A percentile compares a stretch with the other conserved stretches of the same genome.
Conservation (phyloP, 2,888 invertebrate genomes). For the Chydorus sphaericus region DNA sequence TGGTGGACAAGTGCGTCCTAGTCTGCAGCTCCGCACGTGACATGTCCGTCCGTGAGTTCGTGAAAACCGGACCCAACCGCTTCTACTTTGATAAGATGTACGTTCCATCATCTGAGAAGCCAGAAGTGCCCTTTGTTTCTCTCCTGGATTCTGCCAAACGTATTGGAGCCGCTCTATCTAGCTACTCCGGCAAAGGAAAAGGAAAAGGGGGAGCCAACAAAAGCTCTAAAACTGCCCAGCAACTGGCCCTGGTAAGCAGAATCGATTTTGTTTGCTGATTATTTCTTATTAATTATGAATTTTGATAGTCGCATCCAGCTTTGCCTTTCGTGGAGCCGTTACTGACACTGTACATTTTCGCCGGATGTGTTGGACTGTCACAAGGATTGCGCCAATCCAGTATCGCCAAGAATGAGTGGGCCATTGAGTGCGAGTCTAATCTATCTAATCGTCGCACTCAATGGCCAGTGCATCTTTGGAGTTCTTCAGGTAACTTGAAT, state of each 20-base stretch:
- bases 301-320: conserved; percentile 30
- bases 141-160: no score
- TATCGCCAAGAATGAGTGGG: conserved; percentile 56
- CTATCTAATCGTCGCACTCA: no score
- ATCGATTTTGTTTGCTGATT: no score
- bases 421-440: conserved; percentile 60
- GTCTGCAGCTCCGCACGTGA: conserved; percentile 44
- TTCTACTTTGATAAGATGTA: conserved; percentile 62
- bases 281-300: no score
- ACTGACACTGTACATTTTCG: conserved; percentile 62
- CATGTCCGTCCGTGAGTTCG: conserved; percentile 41
- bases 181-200: conserved; percentile 23
- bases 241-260: no score
- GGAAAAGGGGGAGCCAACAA: no score
- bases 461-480: no score
- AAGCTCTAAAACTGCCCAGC: conserved; percentile 21
- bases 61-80: conserved; percentile 44
- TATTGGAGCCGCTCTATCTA: conserved; percentile 42
- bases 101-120: conserved; percentile 42
- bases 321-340: conserved; percentile 37
- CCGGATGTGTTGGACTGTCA: conserved; percentile 71
- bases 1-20: conserved; percentile 54
- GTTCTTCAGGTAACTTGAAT: no score
- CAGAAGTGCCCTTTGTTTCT: no score
- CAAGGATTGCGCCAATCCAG: conserved; percentile 56